phyloP scores from a whole-genome alignment of 2,113 vertebrate species.

The Coregonus clupeaformis region DNA sequence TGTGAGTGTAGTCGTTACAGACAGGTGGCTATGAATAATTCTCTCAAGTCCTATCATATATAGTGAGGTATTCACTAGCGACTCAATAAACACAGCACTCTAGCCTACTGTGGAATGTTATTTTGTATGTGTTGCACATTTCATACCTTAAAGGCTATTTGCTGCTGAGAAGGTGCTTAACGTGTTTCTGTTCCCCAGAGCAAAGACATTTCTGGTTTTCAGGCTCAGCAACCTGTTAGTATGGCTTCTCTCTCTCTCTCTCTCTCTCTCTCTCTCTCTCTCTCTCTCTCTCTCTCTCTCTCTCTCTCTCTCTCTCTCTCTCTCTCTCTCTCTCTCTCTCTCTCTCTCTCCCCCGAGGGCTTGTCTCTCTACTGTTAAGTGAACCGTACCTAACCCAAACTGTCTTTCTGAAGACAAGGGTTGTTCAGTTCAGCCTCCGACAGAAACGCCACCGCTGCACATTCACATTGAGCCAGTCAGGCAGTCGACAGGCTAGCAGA shows the following conservation, averaged over 20 bases:
- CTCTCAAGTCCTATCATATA: neutral
- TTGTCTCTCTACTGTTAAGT: conserved; percentile 6
- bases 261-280: conserved; percentile 13
- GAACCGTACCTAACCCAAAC: neutral
- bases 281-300: neutral
- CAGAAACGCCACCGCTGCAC: conserved; percentile 27
- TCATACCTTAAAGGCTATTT: neutral
- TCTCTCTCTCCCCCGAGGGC: conserved; percentile 42
- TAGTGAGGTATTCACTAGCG: neutral
- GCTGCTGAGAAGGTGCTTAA: neutral
- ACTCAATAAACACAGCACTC: neutral
- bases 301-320: neutral
- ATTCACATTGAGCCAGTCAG: neutral
- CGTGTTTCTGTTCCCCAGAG: neutral
- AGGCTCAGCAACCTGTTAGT: conserved; percentile 56
- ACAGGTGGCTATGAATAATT: neutral
- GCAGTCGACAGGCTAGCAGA: conserved; percentile 46
- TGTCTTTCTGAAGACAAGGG: too few relatives aligned
- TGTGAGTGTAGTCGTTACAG: neutral
- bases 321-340: neutral
- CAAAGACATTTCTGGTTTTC: neutral
- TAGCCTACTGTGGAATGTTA: neutral
- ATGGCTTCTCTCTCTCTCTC: neutral
- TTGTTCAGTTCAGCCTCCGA: too few relatives aligned
- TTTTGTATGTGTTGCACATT: neutral